phyloP scores from a whole-genome alignment of 1,140 invertebrate species.

The Dendroctonus valens region DNA sequence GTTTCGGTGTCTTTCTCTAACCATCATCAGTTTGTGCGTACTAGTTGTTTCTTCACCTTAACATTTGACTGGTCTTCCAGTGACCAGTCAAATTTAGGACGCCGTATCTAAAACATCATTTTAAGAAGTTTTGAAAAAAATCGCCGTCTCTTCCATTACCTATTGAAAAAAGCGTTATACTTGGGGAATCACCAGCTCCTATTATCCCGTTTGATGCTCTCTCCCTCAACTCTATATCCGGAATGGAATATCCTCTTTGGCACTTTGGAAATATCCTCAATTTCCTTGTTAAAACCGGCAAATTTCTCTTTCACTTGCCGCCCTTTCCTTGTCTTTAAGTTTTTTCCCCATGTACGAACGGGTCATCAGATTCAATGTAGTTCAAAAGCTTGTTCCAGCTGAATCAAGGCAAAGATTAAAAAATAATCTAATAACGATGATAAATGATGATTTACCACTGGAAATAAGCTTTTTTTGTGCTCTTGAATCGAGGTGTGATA shows the following conservation, averaged over 20 bases:
- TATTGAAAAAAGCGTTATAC: constrained; percentile 77
- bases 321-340: constrained; percentile 84
- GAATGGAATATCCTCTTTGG: constrained; percentile 92
- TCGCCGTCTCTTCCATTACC: constrained; percentile 49
- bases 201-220: constrained; percentile 79
- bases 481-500: constrained; percentile 82
- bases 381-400: constrained; percentile 85
- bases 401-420: constrained; percentile 38
- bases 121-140: not conserved
- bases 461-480: constrained; percentile 74
- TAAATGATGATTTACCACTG: constrained; percentile 65
- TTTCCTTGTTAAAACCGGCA: constrained; percentile 90
- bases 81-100: constrained; percentile 78
- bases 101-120: constrained; percentile 58
- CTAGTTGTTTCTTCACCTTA: no score
- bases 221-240: constrained; percentile 85
- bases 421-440: not conserved
- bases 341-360: constrained; percentile 64
- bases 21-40: no score
- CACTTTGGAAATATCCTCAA: constrained; percentile 82
- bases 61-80: no score
- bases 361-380: constrained; percentile 70
- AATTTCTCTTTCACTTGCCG: constrained; percentile 94
- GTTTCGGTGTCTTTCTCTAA: no score
- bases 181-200: constrained; percentile 80